Conservation (phyloP, 2,797 vertebrate genomes). For the Sebastes wilsoni region DNA sequence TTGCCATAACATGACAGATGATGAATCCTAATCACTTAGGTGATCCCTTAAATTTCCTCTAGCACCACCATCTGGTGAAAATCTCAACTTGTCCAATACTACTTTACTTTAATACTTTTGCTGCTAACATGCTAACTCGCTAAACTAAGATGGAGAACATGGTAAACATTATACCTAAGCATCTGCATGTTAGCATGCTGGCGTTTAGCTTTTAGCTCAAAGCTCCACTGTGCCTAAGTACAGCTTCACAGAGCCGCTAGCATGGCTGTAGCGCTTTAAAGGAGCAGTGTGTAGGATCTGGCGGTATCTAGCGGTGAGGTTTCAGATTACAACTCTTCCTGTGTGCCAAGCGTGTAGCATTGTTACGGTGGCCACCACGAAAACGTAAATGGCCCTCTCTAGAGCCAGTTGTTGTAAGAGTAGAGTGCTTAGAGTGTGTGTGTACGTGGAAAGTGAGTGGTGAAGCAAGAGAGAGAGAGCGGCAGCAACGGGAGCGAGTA, state of each 20-base stretch:
- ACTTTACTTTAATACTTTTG: neutral
- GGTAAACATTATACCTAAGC: neutral
- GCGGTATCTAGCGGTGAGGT: too few species aligned
- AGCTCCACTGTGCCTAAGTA: neutral
- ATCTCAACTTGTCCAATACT: neutral
- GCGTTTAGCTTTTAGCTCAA: neutral
- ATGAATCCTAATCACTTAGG: neutral
- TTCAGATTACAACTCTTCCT: too few species aligned
- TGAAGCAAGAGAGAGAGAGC: too few species aligned
- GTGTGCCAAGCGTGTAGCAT: too few species aligned
- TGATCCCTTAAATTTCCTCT: neutral
- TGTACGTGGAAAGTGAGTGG: too few species aligned
- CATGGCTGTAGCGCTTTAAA: neutral
- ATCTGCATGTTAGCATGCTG: neutral
- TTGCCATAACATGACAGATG: neutral
- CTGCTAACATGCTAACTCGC: neutral
- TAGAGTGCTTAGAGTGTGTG: too few species aligned
- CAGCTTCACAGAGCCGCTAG: neutral
- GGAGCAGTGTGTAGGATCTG: too few species aligned
- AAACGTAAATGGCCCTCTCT: too few species aligned
- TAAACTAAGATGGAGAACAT: neutral
- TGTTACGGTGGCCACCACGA: too few species aligned
- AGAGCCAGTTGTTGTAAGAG: too few species aligned
- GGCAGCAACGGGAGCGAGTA: too few species aligned
- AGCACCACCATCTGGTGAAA: neutral